Evolutionary conservation across 2,888 invertebrate genomes (phyloP).

Genomic region (Aquatica leii): DNA sequence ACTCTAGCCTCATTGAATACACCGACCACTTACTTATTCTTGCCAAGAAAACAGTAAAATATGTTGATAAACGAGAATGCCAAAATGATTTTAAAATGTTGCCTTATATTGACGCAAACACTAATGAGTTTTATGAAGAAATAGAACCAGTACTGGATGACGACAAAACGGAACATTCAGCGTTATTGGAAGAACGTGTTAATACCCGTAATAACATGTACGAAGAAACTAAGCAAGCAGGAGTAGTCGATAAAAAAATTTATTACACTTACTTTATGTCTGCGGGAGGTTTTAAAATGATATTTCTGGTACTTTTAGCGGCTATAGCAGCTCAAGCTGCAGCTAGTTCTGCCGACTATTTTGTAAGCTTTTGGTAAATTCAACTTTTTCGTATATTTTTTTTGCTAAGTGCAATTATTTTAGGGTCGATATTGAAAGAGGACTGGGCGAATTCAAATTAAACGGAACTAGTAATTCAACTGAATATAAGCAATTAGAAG

Average conservation of each 20-base stretch:
- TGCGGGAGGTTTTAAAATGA: conserved; percentile 46
- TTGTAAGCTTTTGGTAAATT: conserved; percentile 49
- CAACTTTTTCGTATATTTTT: no score
- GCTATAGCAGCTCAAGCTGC: conserved; percentile 44
- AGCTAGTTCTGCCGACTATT: conserved; percentile 44
- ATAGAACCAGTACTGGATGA: neutral
- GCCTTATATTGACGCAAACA: neutral
- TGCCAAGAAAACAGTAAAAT: conserved; percentile 64
- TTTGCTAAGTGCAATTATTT: no score
- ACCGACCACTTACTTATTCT: conserved; percentile 65
- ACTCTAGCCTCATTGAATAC: conserved; percentile 65
- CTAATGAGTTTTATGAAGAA: neutral
- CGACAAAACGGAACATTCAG: neutral
- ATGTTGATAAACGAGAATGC: conserved; percentile 70
- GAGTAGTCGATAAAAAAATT: conserved; percentile 45
- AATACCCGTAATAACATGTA: conserved; percentile 43
- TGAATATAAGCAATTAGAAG: conserved; percentile 24
- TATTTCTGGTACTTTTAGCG: conserved; percentile 41
- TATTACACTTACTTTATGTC: conserved; percentile 48
- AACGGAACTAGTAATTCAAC: conserved; percentile 27
- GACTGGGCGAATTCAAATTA: conserved; percentile 16
- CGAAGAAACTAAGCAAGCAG: conserved; percentile 46
- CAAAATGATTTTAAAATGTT: conserved; percentile 48
- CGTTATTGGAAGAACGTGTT: neutral
- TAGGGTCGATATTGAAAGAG: conserved; percentile 41